Conservation (phyloP, 2,113 vertebrate genomes). For the Brachyhypopomus gauderio region DNA sequence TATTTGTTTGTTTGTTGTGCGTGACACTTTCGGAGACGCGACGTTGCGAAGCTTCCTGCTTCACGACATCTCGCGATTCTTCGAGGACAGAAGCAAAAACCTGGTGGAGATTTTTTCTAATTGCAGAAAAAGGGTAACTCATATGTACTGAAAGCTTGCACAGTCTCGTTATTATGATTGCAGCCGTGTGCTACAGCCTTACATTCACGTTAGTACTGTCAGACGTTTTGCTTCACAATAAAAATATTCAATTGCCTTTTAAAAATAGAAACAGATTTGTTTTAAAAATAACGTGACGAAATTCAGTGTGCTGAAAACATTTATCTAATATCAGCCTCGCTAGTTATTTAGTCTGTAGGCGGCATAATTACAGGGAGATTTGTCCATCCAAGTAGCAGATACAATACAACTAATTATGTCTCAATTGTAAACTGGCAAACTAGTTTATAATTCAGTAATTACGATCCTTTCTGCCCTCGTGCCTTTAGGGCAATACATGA, state of each 20-base stretch:
- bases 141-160: no score
- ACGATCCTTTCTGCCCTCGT: constrained; percentile 85
- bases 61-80: not conserved
- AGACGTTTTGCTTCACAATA: no score
- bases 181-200: not conserved
- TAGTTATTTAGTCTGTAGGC: no score
- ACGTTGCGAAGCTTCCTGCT: constrained; percentile 44
- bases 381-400: constrained; percentile 84
- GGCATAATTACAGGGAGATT: constrained; percentile 45
- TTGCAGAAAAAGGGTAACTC: no score
- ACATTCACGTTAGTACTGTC: constrained; percentile 12
- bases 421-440: constrained; percentile 93
- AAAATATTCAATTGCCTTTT: constrained; percentile 35
- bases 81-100: no score
- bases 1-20: constrained; percentile 58
- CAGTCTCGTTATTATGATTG: not conserved
- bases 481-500: constrained; percentile 94
- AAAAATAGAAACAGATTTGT: not conserved
- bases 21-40: constrained; percentile 58
- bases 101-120: no score
- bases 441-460: constrained; percentile 87
- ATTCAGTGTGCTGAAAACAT: not conserved
- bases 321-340: not conserved
- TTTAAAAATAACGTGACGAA: constrained; percentile 10
- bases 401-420: constrained; percentile 96